Evolutionary conservation across 2,888 invertebrate genomes (phyloP), one percentile per base, ranked within the genome.

Genomic region (Isoperla grammatica): DNA sequence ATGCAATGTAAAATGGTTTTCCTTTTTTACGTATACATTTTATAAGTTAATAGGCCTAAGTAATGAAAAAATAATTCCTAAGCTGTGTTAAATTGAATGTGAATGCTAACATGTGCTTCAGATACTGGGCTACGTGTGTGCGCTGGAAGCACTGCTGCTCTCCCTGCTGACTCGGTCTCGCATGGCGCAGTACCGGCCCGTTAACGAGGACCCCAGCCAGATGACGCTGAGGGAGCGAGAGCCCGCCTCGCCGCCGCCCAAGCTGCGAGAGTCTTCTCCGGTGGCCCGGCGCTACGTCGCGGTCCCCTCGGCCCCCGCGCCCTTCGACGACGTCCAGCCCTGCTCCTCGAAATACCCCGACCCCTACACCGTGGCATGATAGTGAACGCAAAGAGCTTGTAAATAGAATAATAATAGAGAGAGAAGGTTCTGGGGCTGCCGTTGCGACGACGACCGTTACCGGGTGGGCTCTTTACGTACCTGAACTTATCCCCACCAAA

Each of bases 121-220:
- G 83, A 77, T 81, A 68, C 75, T 84, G 68, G 83, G 83, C 65
- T 83, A 82, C 70, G 70, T 81, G 61, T 83, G 83, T 73, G 81
- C 80, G 67, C 69, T 81, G 70, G 81, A 83, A 74, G 80, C 82
- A 55, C 73, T 81, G 65, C 71, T 83, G 64, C 72, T 84, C 66
- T 78, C 81, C 66, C 74, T 81, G 67, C 76, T 83, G 67, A 81
- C 82, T 67, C 76, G 78, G 67, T 82, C 79, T 73, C 78, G 78
- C 66, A 67, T 68, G 42, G 77, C 77, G 67, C 78, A 79, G 67
- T 83, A 83, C 70, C 79, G 80, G 65, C 82, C 81, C 61, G 82
- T 83, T 61, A 80, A 79, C 66, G 83, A 83, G 71, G 84, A 84
- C 71, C 80, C 80, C 61, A 82, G 82, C 72, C 78, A 79, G 67